These are phyloP conservation scores for Ictalurus punctatus DNA, from an alignment of 2,113 vertebrate genomes.

Conservation along the genomic window DNA sequence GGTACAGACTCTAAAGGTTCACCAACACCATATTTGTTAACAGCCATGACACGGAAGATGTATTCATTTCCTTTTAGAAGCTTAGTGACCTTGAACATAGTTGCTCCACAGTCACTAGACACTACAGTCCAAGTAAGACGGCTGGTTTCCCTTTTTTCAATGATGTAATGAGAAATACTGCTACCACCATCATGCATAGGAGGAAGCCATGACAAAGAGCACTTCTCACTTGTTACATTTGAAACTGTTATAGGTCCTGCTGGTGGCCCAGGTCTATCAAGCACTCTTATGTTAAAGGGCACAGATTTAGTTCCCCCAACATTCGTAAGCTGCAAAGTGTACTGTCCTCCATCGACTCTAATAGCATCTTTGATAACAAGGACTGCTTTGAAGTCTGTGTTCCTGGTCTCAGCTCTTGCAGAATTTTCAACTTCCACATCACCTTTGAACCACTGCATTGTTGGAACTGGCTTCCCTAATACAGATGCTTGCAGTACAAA, in stretches of 20 bases:
- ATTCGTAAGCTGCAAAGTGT: conserved; percentile 89
- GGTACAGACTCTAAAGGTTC: conserved; percentile 91
- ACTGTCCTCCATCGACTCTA: conserved; percentile 93
- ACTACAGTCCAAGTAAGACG: conserved; percentile 95
- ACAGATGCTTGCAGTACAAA: conserved; percentile 91
- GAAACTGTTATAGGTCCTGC: conserved; percentile 89
- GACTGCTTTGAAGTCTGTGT: conserved; percentile 88
- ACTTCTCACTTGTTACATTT: conserved; percentile 93
- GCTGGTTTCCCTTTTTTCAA: conserved; percentile 98
- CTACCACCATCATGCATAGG: conserved; percentile 93
- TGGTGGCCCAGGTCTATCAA: conserved; percentile 93
- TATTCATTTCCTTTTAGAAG: conserved; percentile 97
- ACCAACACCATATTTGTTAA: conserved; percentile 93
- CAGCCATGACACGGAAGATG: conserved; percentile 94
- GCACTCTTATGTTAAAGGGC: conserved; percentile 87
- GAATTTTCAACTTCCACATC: conserved; percentile 90
- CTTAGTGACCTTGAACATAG: conserved; percentile 94
- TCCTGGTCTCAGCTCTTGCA: conserved; percentile 90
- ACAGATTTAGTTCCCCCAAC: conserved; percentile 91
- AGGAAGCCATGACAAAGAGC: conserved; percentile 89
- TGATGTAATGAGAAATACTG: conserved; percentile 89
- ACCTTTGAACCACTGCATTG: conserved; percentile 92
- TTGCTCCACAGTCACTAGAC: conserved; percentile 85
- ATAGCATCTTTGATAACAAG: conserved; percentile 92
- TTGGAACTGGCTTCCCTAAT: conserved; percentile 89